Evolutionary conservation across 2,113 vertebrate genomes (phyloP).

Genomic region (Oenanthe oenanthe): DNA sequence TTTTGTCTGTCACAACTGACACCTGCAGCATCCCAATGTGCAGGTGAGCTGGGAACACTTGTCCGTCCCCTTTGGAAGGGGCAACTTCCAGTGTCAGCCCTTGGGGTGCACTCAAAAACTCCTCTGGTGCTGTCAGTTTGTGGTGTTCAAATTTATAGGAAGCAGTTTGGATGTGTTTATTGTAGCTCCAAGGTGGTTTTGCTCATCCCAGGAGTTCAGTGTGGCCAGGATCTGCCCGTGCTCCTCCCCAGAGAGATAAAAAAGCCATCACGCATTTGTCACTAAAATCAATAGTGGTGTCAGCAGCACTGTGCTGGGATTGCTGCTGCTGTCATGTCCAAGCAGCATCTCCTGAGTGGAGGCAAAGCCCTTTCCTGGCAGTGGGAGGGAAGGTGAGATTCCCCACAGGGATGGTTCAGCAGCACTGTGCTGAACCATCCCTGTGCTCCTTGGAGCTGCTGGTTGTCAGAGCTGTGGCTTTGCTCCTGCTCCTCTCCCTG

Average conservation of each 20-base stretch:
- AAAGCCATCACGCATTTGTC: not conserved
- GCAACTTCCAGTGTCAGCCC: rapidly evolving
- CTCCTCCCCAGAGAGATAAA: not conserved
- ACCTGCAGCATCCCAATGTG: not conserved
- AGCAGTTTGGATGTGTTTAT: not conserved
- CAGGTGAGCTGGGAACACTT: not conserved
- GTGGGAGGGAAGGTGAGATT: not conserved
- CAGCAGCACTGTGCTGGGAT: not conserved
- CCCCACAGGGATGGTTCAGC: not conserved
- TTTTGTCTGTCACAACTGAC: not conserved
- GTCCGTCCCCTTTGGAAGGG: not conserved
- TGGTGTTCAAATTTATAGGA: not conserved
- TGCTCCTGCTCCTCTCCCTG: not conserved
- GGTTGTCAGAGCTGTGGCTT: not conserved
- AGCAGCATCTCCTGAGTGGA: rapidly evolving
- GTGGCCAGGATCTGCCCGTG: not conserved
- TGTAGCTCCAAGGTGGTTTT: not conserved
- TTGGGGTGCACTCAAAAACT: rapidly evolving
- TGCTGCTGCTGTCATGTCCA: not conserved
- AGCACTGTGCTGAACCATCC: rapidly evolving
- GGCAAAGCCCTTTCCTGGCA: not conserved
- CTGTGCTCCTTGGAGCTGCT: not conserved
- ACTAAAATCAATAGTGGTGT: not conserved
- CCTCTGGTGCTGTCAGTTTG: not conserved
- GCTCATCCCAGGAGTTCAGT: not conserved